A percentile compares a stretch with the other conserved stretches of the same genome.
Evolutionary conservation across 1,140 invertebrate genomes (phyloP).

Genomic region (Brachionus calyciflorus): DNA sequence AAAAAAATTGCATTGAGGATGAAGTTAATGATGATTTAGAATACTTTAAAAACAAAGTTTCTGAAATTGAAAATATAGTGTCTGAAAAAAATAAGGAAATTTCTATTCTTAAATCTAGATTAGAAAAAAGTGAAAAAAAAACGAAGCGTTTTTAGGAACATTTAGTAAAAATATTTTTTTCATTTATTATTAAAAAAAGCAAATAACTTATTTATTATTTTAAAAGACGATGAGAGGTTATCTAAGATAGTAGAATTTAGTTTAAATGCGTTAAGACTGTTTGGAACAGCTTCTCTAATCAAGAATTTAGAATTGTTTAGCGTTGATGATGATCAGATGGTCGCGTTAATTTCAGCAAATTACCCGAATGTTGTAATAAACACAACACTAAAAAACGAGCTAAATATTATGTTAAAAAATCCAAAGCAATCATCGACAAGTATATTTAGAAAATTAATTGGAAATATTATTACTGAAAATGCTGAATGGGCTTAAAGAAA

Average conservation of each 20-base stretch:
- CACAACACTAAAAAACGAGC: background rate
- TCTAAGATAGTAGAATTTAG: too few relatives aligned
- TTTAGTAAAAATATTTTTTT: too few relatives aligned
- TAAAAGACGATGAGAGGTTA: too few relatives aligned
- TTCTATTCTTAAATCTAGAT: background rate
- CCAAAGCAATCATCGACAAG: background rate
- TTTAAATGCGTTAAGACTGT: background rate
- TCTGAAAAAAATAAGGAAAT: background rate
- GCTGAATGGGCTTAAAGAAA: background rate
- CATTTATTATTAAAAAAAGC: too few relatives aligned
- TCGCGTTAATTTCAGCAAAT: background rate
- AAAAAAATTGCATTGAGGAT: background rate
- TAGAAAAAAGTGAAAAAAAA: background rate
- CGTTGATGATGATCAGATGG: background rate
- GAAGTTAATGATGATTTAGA: background rate
- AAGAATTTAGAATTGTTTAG: background rate
- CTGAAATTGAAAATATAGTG: background rate
- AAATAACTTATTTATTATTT: too few relatives aligned
- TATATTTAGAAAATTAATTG: background rate
- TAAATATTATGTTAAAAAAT: background rate
- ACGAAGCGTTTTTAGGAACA: background rate
- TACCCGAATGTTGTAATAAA: background rate
- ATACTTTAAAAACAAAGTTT: background rate
- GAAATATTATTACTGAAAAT: too few relatives aligned
- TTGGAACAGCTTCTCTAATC: background rate